A percentile compares a stretch with the other conserved stretches of the same genome.
Evolutionary conservation across 2,888 invertebrate genomes (phyloP).

Genomic region (Pterostichus madidus): DNA sequence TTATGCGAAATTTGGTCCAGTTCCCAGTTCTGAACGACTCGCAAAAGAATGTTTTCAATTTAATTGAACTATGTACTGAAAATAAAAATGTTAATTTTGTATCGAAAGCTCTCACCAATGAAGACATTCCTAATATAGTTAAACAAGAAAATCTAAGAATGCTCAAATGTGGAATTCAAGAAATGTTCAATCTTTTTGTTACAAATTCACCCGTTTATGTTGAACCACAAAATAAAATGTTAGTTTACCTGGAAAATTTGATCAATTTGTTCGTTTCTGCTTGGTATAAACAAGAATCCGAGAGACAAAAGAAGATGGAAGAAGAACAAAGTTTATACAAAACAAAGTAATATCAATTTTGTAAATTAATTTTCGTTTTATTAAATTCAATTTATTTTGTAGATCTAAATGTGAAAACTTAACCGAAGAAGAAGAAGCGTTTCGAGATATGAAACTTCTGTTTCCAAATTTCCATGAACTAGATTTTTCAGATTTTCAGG

Average conservation of each 20-base stretch:
- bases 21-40: conserved; percentile 77
- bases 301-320: conserved; percentile 82
- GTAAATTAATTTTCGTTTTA: conserved; percentile 39
- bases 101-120: conserved; percentile 69
- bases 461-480: conserved; percentile 85
- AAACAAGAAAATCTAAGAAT: conserved; percentile 80
- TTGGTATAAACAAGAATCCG: conserved; percentile 89
- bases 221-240: conserved; percentile 70
- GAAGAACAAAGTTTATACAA: conserved; percentile 90
- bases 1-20: conserved; percentile 78
- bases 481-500: conserved; percentile 85
- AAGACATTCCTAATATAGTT: conserved; percentile 68
- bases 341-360: conserved; percentile 79
- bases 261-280: conserved; percentile 82
- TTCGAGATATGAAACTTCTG: conserved; percentile 83
- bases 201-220: conserved; percentile 76
- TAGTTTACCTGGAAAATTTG: conserved; percentile 78
- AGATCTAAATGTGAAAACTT: conserved; percentile 83
- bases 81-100: conserved; percentile 71
- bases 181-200: conserved; percentile 83
- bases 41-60: conserved; percentile 74
- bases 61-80: conserved; percentile 78
- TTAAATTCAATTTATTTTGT: conserved; percentile 68
- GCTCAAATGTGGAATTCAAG: conserved; percentile 84
- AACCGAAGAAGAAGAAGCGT: conserved; percentile 84